These are phyloP conservation scores for Phacellophora camtschatica DNA, from an alignment of 30 jellyfish, hydroid and myxozoan genomes.

Conservation along the genomic window DNA sequence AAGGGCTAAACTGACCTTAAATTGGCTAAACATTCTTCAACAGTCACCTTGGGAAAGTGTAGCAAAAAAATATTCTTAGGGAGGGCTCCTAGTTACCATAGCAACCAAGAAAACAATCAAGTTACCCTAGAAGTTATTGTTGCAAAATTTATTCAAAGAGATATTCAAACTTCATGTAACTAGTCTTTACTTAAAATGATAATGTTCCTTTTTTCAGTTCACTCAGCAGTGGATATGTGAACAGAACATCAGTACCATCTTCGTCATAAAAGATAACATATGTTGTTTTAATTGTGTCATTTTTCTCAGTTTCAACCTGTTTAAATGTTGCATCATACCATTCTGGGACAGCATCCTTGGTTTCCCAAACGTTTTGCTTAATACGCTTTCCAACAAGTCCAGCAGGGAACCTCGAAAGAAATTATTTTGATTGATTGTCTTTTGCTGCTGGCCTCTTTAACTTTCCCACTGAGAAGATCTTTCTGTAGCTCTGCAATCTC, in stretches of 20 bases:
- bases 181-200: no score
- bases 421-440: neutral
- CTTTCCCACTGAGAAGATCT: no score
- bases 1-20: neutral
- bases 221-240: neutral
- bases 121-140: neutral
- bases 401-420: slow-evolving; percentile 2
- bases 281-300: slow-evolving; percentile 3
- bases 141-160: no score
- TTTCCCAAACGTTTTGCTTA: neutral
- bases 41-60: neutral
- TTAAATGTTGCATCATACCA: neutral
- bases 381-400: neutral
- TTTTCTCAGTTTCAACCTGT: slow-evolving; percentile 7
- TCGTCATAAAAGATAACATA: neutral
- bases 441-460: slow-evolving; percentile 1
- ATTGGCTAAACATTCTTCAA: neutral
- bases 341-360: slow-evolving; percentile 14
- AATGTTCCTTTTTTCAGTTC: no score
- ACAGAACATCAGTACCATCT: neutral
- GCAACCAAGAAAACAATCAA: neutral
- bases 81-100: neutral
- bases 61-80: neutral
- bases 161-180: no score
- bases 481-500: no score